Base-by-base conservation (phyloP, 2,797 vertebrate species). In the Naso thynnoides region DNA sequence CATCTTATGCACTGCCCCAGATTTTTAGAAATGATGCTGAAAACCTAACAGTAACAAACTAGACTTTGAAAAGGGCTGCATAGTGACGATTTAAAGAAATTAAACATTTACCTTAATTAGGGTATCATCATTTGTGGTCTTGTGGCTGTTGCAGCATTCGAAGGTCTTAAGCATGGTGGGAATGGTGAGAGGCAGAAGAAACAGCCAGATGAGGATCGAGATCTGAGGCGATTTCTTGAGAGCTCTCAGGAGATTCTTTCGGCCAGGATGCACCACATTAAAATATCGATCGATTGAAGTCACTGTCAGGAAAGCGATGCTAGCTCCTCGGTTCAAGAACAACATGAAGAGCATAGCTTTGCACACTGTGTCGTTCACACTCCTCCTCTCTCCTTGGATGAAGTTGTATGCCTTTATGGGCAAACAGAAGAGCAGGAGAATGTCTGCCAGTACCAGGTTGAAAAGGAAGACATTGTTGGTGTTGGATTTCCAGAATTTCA, bases 401-500 rank as follows among this genome's bases (percentile, higher is more conserved):
- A 72, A 93, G 86, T 87, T 87, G 63, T 87, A 14, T 0, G 91
- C 86, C 16, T 92, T 92, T 49, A 95, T 88, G 0, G 93, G 92
- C 88, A 95, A 65, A 44, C 90, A 95, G 80, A 90, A 48, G 0
- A 92, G 88, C 74, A 94, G 81, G 24, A 95, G 91, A 13, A 93
- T 90, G 64, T 94, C 94, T 0, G 94, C 76, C 6, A 93, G 2
- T 50, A 92, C 91, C 73, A 95, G 84, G 87, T 94, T 92, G 86
- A 95, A 91, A 14, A 96, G 93, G 52, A 93, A 95, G 52, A 91
- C 19, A 0, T 90, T 86, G 31, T 94, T 92, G 88, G 61, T 88
- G 29, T 93, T 91, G 24, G 91, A 82, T 64, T 95, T 95, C 93
- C 94, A 96, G 76, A 93, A 94, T 78, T 92, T 93, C 42, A 95